Evolutionary conservation across 2,797 vertebrate genomes (phyloP), one percentile per base, ranked within the genome.

Genomic region (Phoxinus dragarum): DNA sequence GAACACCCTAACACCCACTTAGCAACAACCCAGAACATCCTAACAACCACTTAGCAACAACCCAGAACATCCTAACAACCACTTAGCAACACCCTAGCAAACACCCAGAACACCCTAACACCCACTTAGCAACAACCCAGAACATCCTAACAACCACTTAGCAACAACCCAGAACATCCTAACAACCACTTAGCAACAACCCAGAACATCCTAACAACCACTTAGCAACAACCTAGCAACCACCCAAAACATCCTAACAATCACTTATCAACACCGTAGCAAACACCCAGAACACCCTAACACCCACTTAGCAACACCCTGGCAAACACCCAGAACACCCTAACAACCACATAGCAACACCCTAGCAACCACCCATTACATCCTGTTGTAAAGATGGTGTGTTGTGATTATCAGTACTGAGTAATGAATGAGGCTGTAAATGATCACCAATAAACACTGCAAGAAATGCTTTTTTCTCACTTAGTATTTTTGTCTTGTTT

Each of bases 391-490:
- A 14, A 27, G 23, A 31, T 31, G 59, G 4, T 27, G 10, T 61
- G 1, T 31, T 16, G 9, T 31, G 49, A 54, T 42, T 61, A 2
- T 61, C 36, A 78, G 14, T 11, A 19, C 4, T 61, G 54, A 59
- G 52, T 59, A 38, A 27, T 27, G 38, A 64, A 78, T 11, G 16
- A 1, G 38, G 36, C 54, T 42, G 11, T 59, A 10, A 77, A 59
- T 59, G 23, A 77, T 27, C 54, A 93, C 94, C 44, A 47, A 47
- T 47, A 47, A 47, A 47, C 12, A 47, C 12, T 4, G 44, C 44
- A 47, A 4, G 12, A 47, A 47, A 47, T 47, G 12, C 44, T 14
- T 47, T 14, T 47, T 47, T 47, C 44, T 47, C 1, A 47, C 44
- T 47, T 14, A 47, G 44, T 47, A 14, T 47, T 14, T 47, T 47